Evolutionary conservation across 2,888 invertebrate species (phyloP).

Genomic region (Andrena camellia): DNA sequence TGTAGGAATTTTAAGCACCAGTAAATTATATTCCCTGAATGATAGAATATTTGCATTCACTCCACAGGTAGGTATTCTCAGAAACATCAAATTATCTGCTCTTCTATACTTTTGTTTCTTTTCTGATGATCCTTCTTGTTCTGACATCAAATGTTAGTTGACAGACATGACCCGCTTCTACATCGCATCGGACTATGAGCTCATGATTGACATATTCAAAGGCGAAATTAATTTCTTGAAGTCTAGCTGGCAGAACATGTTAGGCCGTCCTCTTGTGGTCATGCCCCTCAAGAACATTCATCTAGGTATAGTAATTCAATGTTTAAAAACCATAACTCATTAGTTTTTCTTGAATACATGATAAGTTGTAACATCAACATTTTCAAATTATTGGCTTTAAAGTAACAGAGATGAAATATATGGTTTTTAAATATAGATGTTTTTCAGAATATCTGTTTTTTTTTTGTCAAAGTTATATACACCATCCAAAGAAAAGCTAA

Average conservation of each 20-base stretch:
- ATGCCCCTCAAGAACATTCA: conserved; percentile 95
- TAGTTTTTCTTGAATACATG: conserved; percentile 45
- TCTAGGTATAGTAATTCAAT: conserved; percentile 90
- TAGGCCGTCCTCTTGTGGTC: conserved; percentile 98
- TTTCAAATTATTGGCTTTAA: conserved; percentile 2
- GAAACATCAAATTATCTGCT: neutral
- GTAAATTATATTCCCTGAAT: conserved; percentile 97
- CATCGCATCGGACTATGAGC: conserved; percentile 98
- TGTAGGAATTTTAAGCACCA: conserved; percentile 98
- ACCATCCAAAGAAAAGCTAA: conserved; percentile 62
- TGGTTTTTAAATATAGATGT: conserved; percentile 62
- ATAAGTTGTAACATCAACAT: conserved; percentile 9
- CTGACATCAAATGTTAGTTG: conserved; percentile 89
- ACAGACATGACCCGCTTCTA: conserved; percentile 99
- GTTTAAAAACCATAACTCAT: conserved; percentile 65
- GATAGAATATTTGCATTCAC: conserved; percentile 99
- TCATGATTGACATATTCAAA: conserved; percentile 99
- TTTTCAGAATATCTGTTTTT: conserved; percentile 38
- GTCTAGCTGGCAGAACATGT: conserved; percentile 98
- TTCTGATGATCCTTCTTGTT: conserved; percentile 73
- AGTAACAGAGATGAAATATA: conserved; percentile 59
- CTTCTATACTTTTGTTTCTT: conserved; percentile 63
- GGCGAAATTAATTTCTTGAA: conserved; percentile 99
- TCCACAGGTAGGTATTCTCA: conserved; percentile 92
- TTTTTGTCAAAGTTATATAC: conserved; percentile 41